Evolutionary conservation across 2,113 vertebrate species (phyloP), one percentile per base, ranked within the genome.

Genomic region (Monopterus albus): DNA sequence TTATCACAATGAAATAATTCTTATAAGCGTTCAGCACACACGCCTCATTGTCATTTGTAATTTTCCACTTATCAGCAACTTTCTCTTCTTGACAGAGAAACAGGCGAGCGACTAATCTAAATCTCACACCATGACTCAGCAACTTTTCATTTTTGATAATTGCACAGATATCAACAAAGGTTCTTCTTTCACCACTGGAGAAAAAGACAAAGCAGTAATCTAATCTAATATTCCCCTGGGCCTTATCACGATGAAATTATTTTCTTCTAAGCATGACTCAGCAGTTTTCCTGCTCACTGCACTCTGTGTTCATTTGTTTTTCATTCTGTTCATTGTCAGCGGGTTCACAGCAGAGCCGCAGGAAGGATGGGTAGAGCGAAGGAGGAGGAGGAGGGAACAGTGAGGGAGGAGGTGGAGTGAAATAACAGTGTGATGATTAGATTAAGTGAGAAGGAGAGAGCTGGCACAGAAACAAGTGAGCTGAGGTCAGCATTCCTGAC

Each of bases 361-460:
- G 38, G 40, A 68, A 49, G 53, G 62, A 46, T 51, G 26, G 64
- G 65, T 50, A 45, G 47, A n/a, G n/a, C n/a, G 14, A 43, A 18
- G 46, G 29, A 14, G 39, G 31, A 18, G 50, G 58, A 20, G 64
- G 38, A 51, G 51, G 52, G 65, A 69, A 73, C 73, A 59, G 56
- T 72, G 58, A 72, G 47, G 38, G 60, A 72, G 58, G 72, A 49
- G 46, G 66, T 57, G 51, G 71, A 79, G 78, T 78, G 70, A 84
- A 89, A 69, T 89, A 89, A 86, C 76, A 58, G 70, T 61, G 82
- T 76, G 79, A 79, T 82, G 81, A 89, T 89, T 86, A 86, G 75
- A 89, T 88, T 79, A 87, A 82, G 78, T 68, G 75, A 72, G 82
- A 86, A 62, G 58, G 56, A 62, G 74, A 79, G 58, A n/a, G 71